Evolutionary conservation across 2,888 invertebrate species (phyloP).

Genomic region (Metallyticus violacea): DNA sequence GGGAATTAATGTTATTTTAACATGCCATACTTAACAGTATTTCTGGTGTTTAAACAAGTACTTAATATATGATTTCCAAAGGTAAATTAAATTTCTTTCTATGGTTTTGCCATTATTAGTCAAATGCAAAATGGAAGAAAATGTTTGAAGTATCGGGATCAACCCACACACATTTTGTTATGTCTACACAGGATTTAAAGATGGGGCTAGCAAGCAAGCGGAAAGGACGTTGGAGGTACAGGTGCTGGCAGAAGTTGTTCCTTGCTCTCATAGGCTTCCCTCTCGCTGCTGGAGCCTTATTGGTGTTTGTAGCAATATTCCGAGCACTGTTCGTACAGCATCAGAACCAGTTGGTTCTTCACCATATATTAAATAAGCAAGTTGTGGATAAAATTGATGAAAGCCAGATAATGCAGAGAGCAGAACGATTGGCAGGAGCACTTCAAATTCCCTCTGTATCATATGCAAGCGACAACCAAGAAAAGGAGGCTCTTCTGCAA

Average conservation of each 20-base stretch:
- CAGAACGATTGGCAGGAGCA: slow-evolving; percentile 38
- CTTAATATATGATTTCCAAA: background rate
- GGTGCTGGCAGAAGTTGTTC: slow-evolving; percentile 33
- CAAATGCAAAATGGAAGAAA: background rate
- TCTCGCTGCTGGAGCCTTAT: slow-evolving; percentile 21
- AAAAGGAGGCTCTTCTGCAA: slow-evolving; percentile 36
- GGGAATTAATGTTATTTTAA: background rate
- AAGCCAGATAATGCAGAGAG: slow-evolving; percentile 31
- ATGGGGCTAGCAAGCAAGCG: slow-evolving; percentile 31
- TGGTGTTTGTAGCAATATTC: slow-evolving; percentile 29
- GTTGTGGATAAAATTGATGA: slow-evolving; percentile 34
- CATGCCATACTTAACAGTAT: background rate
- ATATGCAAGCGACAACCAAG: slow-evolving; percentile 36
- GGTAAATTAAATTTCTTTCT: background rate
- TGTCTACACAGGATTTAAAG: slow-evolving; percentile 18
- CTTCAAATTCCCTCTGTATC: slow-evolving; percentile 39
- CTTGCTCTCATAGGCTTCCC: slow-evolving; percentile 30
- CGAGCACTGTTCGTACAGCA: slow-evolving; percentile 29
- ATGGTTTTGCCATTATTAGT: background rate
- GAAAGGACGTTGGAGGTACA: slow-evolving; percentile 31
- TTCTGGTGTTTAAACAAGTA: background rate
- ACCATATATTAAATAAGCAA: slow-evolving; percentile 25
- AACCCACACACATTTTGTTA: background rate
- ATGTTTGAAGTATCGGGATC: background rate
- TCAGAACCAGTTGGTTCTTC: slow-evolving; percentile 22